Evolutionary conservation across 2,113 vertebrate genomes (phyloP).

Genomic region (Gadus chalcogrammus): DNA sequence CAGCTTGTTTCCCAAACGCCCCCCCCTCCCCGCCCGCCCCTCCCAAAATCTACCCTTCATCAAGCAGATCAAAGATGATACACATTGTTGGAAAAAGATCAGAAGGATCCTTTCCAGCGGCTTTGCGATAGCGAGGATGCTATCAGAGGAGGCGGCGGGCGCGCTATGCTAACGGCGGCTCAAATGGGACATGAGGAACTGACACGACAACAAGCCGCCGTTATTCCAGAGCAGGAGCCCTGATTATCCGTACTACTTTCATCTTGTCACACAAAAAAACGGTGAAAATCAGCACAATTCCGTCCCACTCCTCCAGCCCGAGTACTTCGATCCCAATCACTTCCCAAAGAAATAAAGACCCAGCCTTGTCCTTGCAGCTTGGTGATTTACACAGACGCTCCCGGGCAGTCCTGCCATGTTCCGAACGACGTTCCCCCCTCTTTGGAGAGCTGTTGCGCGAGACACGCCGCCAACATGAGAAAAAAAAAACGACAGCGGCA

Average conservation of each 20-base stretch:
- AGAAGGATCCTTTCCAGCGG: conserved; percentile 51
- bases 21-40: conserved; percentile 2
- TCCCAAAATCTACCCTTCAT: conserved; percentile 41
- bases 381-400: conserved; percentile 13
- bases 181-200: conserved; percentile 52
- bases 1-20: conserved; percentile 6
- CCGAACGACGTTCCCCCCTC: conserved; percentile 47
- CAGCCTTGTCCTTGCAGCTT: too few relatives aligned
- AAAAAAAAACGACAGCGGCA: conserved; percentile 50
- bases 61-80: conserved; percentile 55
- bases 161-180: conserved; percentile 38
- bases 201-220: conserved; percentile 36
- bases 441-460: conserved; percentile 55
- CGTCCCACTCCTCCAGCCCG: background rate
- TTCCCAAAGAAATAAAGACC: too few relatives aligned
- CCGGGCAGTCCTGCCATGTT: conserved; percentile 33
- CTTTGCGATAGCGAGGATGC: conserved; percentile 12
- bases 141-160: conserved; percentile 35
- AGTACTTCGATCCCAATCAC: too few relatives aligned
- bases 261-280: conserved; percentile 54
- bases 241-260: conserved; percentile 65
- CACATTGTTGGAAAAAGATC: conserved; percentile 40
- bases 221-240: background rate
- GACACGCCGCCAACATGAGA: conserved; percentile 25
- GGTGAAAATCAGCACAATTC: conserved; percentile 49